Base-by-base conservation (phyloP, 2,797 vertebrate genomes). In the Aphelocoma californica region DNA sequence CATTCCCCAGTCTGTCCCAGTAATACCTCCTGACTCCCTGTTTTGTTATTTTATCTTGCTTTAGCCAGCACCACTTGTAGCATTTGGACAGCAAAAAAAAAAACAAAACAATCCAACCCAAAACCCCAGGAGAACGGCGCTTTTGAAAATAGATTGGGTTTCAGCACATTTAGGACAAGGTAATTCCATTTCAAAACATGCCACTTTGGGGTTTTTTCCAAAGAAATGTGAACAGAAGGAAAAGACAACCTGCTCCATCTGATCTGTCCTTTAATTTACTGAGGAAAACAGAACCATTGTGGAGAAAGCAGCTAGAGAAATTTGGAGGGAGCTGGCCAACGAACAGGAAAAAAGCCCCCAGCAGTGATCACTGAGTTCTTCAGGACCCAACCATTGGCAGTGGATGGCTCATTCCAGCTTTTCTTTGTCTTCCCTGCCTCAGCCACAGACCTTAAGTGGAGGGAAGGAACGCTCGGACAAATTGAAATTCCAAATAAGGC, bases 1-100 rank as follows among this genome's bases (percentile, higher is more conserved):
- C 1, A 0, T 82, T 77, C n/a, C 28, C 51, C 16, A 17, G 0
- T 36, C 54, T 69, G 25, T 28, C 21, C 56, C 26, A 15, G 16
- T 24, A 72, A 87, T 84, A 58, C 6, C 18, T 26, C 56, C 6
- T 19, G 13, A 31, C 17, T 90, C 40, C 4, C 19, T n/a, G 2
- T 65, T 88, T 29, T 62, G 19, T 71, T 26, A 13, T 34, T 74
- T 47, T 48, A 11, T 47, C 86, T 85, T 94, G 17, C 54, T 78
- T 81, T 53, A 56, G 21, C 28, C 58, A 81, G 28, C 26, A 51
- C 17, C 24, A 17, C 56, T 73, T n/a, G 40, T 62, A 82, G 34
- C 28, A 45, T 53, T 57, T 26, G 38, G 26, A n/a, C 32, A 20
- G 26, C 5, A 75, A 47, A 53, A 80, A 81, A 48, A 14, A 14